Base-by-base conservation (phyloP, 1,140 invertebrate species). In the Camponotus vicinus region DNA sequence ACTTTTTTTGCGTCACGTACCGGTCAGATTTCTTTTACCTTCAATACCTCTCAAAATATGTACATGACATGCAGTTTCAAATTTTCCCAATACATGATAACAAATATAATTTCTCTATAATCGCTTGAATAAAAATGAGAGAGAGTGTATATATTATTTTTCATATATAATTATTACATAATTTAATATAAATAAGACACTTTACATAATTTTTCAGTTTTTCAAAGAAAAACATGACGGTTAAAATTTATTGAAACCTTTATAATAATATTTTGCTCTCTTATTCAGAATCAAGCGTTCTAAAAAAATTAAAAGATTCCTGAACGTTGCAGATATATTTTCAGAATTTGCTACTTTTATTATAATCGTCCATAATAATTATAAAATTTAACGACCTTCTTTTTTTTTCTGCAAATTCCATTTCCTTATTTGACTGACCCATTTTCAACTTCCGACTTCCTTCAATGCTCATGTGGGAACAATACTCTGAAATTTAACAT, bases 401-500 rank as follows among this genome's bases (percentile, higher is more conserved):
- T 61, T 42, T 42, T 61, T 11, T 13, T 61, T 42, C n/a, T 21
- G n/a, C 55, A 32, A 27, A 63, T 63, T 45, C 8, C 7, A 40
- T 18, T 40, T 42, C 4, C 45, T 4, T 45, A 45, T 18, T 40
- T 21, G 18, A 66, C 42, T 27, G 55, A 75, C 37, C 71, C 32
- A 66, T 45, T 66, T 61, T 78, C 27, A 34, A 27, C 27, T 27
- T 34, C 18, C 59, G 66, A 15, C 11, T 66, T 32, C 49, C 76
- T 67, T 61, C 63, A 61, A 61, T 75, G 37, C 61, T 78, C 34
- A n/a, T 27, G n/a, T 32, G 45, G 18, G 40, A 42, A 70, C 37
- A 71, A 21, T 61, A 59, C 45, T 70, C 49, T 59, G 76, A 79
- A 79, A 79, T 67, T 70, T 70, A 70, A 70, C 49, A 70, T 79